Conservation (phyloP, 2,113 vertebrate species). For the Crotalus viridis region DNA sequence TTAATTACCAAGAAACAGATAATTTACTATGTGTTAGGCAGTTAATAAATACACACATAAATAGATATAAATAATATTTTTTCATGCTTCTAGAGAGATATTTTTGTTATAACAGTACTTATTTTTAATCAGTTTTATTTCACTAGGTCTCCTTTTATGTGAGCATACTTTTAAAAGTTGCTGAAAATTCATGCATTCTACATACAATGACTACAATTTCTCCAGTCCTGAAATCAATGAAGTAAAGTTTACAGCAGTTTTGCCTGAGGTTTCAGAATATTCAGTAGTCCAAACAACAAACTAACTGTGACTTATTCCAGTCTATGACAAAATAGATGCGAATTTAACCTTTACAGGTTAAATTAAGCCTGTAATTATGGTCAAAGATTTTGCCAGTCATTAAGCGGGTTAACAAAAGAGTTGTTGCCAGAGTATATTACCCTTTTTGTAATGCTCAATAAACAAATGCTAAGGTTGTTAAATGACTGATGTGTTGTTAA, state of each 20-base stretch:
- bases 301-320: slow-evolving; percentile 3
- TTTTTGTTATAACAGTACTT: not conserved
- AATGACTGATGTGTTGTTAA: not conserved
- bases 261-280: slow-evolving; percentile 23
- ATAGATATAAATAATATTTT: not conserved
- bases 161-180: not conserved
- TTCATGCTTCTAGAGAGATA: not conserved
- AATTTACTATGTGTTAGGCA: not conserved
- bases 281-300: not conserved
- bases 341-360: not conserved
- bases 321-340: not conserved
- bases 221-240: not conserved
- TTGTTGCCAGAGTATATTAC: not conserved
- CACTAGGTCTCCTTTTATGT: not conserved
- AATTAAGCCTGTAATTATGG: not conserved
- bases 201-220: slow-evolving; percentile 13
- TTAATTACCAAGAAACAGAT: not conserved
- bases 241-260: slow-evolving; percentile 9
- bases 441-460: not conserved
- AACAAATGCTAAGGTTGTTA: not conserved
- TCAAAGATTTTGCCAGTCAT: not conserved
- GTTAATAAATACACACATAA: slow-evolving; percentile 11
- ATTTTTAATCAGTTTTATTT: not conserved
- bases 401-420: not conserved
- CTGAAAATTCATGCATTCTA: not conserved